Base-by-base conservation (phyloP, 2,797 vertebrate species). In the Falco novaeseelandiae region DNA sequence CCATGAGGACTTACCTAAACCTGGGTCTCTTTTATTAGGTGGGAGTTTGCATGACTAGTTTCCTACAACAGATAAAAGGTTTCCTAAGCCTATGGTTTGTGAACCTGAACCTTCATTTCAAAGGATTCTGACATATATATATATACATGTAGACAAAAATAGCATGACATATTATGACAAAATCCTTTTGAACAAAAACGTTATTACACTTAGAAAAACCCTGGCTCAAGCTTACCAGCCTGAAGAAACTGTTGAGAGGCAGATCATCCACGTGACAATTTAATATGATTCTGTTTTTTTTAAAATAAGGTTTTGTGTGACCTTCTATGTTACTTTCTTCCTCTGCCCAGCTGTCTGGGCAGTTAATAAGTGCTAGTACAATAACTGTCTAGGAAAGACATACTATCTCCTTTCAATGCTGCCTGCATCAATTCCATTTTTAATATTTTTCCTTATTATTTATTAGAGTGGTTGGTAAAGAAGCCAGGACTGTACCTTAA, bases 121-220 rank as follows among this genome's bases (percentile, higher is more conserved):
- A 55, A 84, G 14, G 20, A 25, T 13, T 89, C 2, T 1, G 15
- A 42, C 26, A 57, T 19, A 32, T 8, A 57, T 19, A 32, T 8
- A 9, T 14, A 52, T 21, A 34, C 4, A 21, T 0, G 0, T 36
- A 67, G 44, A 44, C 10, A 48, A 85, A 80, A 4, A 6, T 22
- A 77, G 8, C 18, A 21, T 10, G 6, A 4, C 22, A 36, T 48
- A 72, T 57, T 63, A 40, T 21, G 25, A 48, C 30, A 66, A 49
- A 86, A 46, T 1, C 0, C 4, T 49, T 88, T 86, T 63, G 12
- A 34, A 61, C 22, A 71, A 65, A 65, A 55, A 14, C 18, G 1
- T 40, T 51, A 30, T 40, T 51, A n/a, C 12, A 36, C 13, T 62
- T 79, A 32, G 27, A 70, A 91, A 93, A 89, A 29, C 2, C 8